Percentiles rank a stretch among this genome's conserved stretches.
These are phyloP conservation scores for Pyrgus malvae DNA, from an alignment of 2,888 invertebrate genomes.

Conservation along the genomic window DNA sequence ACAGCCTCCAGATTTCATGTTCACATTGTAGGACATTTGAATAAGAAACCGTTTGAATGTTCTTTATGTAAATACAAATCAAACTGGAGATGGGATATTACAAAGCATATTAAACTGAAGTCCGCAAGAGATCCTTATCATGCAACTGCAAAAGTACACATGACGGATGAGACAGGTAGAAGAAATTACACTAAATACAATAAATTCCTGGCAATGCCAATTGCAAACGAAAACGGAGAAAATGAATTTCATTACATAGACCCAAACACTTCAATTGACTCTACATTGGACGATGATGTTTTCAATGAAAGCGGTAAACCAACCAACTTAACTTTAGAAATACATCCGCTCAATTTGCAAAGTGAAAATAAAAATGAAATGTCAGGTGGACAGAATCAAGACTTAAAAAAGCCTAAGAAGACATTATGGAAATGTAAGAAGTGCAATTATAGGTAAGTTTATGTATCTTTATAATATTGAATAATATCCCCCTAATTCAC, in stretches of 20 bases:
- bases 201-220: slow-evolving; percentile 88
- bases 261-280: slow-evolving; percentile 61
- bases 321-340: slow-evolving; percentile 67
- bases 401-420: slow-evolving; percentile 82
- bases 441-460: slow-evolving; percentile 90
- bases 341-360: slow-evolving; percentile 84
- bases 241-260: slow-evolving; percentile 72
- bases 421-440: slow-evolving; percentile 95
- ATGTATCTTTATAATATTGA: background rate
- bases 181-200: slow-evolving; percentile 96
- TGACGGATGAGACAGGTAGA: slow-evolving; percentile 95
- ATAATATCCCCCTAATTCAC: too few relatives aligned
- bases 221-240: slow-evolving; percentile 81
- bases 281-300: slow-evolving; percentile 73
- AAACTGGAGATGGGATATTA: slow-evolving; percentile 98
- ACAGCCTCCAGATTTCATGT: slow-evolving; percentile 96
- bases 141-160: slow-evolving; percentile 89
- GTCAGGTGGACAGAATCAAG: slow-evolving; percentile 52
- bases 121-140: slow-evolving; percentile 92
- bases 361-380: slow-evolving; percentile 57
- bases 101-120: slow-evolving; percentile 96
- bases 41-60: slow-evolving; percentile 97
- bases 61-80: slow-evolving; percentile 96
- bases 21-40: slow-evolving; percentile 95
- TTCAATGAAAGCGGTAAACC: slow-evolving; percentile 71